Conservation (phyloP, 2,888 invertebrate species). For the Hydriomena furcata region DNA sequence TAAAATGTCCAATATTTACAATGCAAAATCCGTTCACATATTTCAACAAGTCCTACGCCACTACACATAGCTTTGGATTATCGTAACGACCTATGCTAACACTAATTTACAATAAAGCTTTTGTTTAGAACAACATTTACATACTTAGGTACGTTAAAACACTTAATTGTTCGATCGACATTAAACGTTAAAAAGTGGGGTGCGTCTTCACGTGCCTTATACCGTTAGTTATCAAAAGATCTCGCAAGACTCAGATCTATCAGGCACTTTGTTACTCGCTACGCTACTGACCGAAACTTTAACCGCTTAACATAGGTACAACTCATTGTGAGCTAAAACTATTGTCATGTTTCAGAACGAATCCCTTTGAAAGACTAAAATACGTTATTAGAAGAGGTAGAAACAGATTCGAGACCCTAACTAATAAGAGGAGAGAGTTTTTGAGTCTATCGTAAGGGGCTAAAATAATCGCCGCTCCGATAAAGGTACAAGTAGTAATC, state of each 20-base stretch:
- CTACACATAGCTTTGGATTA: conserved; percentile 78
- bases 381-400: conserved; percentile 1
- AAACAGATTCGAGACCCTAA: no score
- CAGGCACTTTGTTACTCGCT: conserved; percentile 35
- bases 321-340: conserved; percentile 30
- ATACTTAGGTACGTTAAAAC: conserved; percentile 73
- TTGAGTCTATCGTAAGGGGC: no score
- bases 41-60: conserved; percentile 64
- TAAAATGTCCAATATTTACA: conserved; percentile 66
- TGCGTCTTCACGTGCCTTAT: conserved; percentile 40
- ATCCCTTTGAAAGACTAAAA: conserved; percentile 17
- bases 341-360: conserved; percentile 37
- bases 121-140: conserved; percentile 76
- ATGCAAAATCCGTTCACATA: conserved; percentile 52
- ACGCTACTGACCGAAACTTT: conserved; percentile 35
- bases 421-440: no score
- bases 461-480: no score
- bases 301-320: conserved; percentile 29
- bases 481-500: neutral
- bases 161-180: conserved; percentile 55
- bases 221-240: conserved; percentile 38
- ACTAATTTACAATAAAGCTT: conserved; percentile 82
- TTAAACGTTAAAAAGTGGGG: conserved; percentile 58
- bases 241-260: conserved; percentile 30
- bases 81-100: conserved; percentile 71